Evolutionary conservation across 2,888 invertebrate genomes (phyloP).

Genomic region (Atrina japonica): DNA sequence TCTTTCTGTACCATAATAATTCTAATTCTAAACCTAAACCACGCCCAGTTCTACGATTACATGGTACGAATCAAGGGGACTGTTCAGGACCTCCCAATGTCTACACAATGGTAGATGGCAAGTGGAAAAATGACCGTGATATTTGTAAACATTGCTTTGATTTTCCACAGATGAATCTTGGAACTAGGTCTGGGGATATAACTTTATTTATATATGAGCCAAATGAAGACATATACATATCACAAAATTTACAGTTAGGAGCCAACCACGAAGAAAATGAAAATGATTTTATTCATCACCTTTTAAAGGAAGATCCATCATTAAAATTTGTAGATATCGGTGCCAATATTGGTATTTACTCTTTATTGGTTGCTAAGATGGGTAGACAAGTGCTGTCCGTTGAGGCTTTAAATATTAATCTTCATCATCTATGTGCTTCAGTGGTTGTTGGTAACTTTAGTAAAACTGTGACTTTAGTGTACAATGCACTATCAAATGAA

Average conservation of each 20-base stretch:
- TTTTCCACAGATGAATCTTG: neutral
- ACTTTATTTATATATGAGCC: constrained; percentile 20
- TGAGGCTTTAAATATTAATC: constrained; percentile 16
- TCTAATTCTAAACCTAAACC: too few species aligned
- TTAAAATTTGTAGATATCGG: constrained; percentile 30
- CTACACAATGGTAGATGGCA: too few species aligned
- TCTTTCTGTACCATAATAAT: too few species aligned
- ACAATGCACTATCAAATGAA: constrained; percentile 20
- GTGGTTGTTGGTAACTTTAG: neutral
- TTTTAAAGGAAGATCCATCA: constrained; percentile 14
- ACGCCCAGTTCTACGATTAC: too few species aligned
- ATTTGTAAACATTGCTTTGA: too few species aligned
- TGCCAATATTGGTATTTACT: constrained; percentile 20
- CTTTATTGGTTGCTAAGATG: constrained; percentile 25
- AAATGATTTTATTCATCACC: constrained; percentile 1
- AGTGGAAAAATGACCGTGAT: too few species aligned
- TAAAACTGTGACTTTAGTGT: constrained; percentile 13
- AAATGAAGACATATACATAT: constrained; percentile 22
- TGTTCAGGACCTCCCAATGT: too few species aligned
- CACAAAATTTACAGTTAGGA: neutral
- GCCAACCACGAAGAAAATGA: constrained; percentile 12
- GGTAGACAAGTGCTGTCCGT: constrained; percentile 25
- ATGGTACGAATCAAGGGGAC: too few species aligned
- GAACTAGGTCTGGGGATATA: constrained; percentile 5
- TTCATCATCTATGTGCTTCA: constrained; percentile 34